Evolutionary conservation across 2,888 invertebrate species (phyloP), one percentile per base, ranked within the genome.

Genomic region (Pherbina coryleti): DNA sequence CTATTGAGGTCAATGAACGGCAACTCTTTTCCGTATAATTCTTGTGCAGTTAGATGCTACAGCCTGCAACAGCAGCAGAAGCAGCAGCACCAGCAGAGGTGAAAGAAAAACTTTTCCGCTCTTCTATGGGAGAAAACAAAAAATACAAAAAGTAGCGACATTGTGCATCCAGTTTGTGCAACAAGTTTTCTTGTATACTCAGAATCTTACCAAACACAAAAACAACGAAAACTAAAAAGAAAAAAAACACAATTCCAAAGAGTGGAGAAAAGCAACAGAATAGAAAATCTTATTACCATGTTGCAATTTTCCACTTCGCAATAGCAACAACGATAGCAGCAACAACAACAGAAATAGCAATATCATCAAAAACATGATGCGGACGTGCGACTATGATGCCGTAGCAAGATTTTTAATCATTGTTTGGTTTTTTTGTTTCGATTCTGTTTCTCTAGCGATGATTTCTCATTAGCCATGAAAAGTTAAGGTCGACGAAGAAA

Each of bases 1-100:
- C 11, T 44, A 44, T 69, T 19, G 70, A 49, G 55, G 55, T 72
- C 57, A 72, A 57, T 57, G 57, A 57, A 57, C 72, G 69, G 49
- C 28, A 51, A 69, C 28, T 69, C 69, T 28, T 51, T 69, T 69
- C 51, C 69, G 69, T 28, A 14, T 69, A 51, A 49, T 67, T 22
- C 67, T 44, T 19, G 14, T 44, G 8, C 67, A 49, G 17, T 19
- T 66, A 31, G 22, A 55, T 19, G 67, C n/a, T n/a, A n/a, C n/a
- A n/a, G n/a, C n/a, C 67, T n/a, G n/a, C 66, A 25, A 17, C 53
- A 70, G 17, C 53, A 57, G 60, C 25, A 14, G 11, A 37, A 5
- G 22, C 67, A 37, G n/a, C 66, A 25, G 25, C 53, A 70, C 3
- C 53, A 57, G 60, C 25, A 14, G 11, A 37, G 11, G 22, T 44